Base-by-base conservation (phyloP, 2,113 vertebrate genomes). In the Equus przewalskii region DNA sequence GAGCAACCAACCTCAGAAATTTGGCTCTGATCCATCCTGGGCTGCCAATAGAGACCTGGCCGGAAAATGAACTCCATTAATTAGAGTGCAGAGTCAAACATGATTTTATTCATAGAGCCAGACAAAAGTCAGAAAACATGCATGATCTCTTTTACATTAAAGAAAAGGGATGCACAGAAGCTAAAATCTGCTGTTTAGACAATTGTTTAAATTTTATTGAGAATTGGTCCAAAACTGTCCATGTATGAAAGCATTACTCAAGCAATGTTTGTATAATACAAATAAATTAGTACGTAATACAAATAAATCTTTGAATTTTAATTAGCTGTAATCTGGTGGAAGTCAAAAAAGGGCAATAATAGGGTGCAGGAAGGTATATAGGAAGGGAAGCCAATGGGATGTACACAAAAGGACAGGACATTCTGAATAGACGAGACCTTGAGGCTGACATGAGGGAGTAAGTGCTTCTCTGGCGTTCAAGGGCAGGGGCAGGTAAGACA, bases 11-110 rank as follows among this genome's bases (percentile, higher is more conserved):
- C 65, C 70, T 96, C 64, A 92, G 62, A 96, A 92, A 81, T 78
- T 89, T 98, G 97, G 92, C 96, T 28, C 41, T 75, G 19, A 22
- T 58, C 76, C 80, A 79, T 76, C 51, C 46, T 76, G n/a, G 18
- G 54, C 79, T 96, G 89, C 75, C 96, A 95, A 62, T 87, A 91
- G 91, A 94, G 92, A 95, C n/a, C 87, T 96, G 87, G 89, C 87
- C 26, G 2, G 92, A 96, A 97, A 97, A 65, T 76, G 75, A 97
- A 92, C 92, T 89, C 95, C 95, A 94, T 93, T 97, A 97, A 91
- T 97, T 97, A 93, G 33, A 81, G 73, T 46, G 5, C 41, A 92
- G 93, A 95, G 58, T 95, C 93, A 98, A 96, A 90, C 83, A 91
- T 54, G 67, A 22, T 80, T 97, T 96, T 83, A 84, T 93, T 96